Conservation (phyloP, 2,113 vertebrate genomes). For the Podarcis muralis region DNA sequence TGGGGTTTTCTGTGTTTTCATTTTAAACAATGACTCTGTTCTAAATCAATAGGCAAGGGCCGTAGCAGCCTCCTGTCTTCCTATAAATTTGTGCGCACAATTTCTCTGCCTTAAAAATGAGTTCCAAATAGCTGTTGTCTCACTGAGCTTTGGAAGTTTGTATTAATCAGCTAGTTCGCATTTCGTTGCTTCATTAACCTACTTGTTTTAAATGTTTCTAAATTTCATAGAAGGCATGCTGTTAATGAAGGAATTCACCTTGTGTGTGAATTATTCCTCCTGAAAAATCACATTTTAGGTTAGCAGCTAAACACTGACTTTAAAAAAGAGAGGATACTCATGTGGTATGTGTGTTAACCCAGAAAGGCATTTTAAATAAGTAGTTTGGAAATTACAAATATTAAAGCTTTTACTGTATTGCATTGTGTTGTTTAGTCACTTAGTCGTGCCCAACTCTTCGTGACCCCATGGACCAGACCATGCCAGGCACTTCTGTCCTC, state of each 20-base stretch:
- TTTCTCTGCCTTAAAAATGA: constrained; percentile 3
- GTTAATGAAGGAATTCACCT: constrained; percentile 58
- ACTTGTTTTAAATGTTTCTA: constrained; percentile 68
- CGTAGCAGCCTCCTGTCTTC: too few relatives aligned
- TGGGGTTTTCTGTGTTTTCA: too few relatives aligned
- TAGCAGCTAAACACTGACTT: neutral
- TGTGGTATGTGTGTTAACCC: constrained; percentile 30
- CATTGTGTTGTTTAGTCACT: neutral
- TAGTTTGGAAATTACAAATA: constrained; percentile 53
- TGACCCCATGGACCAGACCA: too few relatives aligned
- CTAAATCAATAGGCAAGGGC: too few relatives aligned
- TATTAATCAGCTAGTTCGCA: constrained; percentile 65
- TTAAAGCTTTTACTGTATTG: constrained; percentile 52
- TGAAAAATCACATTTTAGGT: constrained; percentile 27
- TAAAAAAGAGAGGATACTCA: neutral
- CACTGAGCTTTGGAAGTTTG: constrained; percentile 44
- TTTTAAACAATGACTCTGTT: too few relatives aligned
- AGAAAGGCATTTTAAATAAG: constrained; percentile 36
- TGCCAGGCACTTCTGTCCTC: too few relatives aligned
- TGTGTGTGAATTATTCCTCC: constrained; percentile 41
- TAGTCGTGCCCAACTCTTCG: too few relatives aligned
- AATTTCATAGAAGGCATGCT: constrained; percentile 64
- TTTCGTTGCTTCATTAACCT: constrained; percentile 71
- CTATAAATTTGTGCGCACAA: neutral
- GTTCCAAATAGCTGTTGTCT: constrained; percentile 39